These are phyloP conservation scores for Drosophila kikkawai DNA, from an alignment of 1,140 invertebrate species.

Conservation along the genomic window DNA sequence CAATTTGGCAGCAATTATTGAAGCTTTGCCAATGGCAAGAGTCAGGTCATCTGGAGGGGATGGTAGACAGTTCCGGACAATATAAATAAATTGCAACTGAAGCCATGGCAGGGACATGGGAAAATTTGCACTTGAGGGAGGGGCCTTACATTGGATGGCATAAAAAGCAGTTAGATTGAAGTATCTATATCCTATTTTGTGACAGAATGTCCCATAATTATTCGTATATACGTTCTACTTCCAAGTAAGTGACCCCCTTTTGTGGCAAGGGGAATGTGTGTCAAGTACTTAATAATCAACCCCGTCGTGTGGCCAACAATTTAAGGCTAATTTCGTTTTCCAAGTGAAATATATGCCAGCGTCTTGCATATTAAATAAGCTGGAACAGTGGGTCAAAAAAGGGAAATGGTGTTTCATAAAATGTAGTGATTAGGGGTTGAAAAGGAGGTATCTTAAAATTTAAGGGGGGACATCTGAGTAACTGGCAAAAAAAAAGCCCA, in stretches of 20 bases:
- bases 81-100: conserved; percentile 79
- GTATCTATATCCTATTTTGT: conserved; percentile 13
- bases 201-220: conserved; percentile 25
- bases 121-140: conserved; percentile 20
- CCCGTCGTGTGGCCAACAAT: conserved; percentile 57
- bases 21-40: conserved; percentile 71
- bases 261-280: conserved; percentile 24
- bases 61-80: conserved; percentile 40
- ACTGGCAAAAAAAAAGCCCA: too few relatives aligned
- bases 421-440: too few relatives aligned
- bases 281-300: conserved; percentile 70
- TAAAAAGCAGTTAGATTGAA: conserved; percentile 11
- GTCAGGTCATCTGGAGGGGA: conserved; percentile 39
- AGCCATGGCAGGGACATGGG: conserved; percentile 36
- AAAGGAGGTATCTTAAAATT: background rate
- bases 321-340: conserved; percentile 74
- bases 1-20: conserved; percentile 83
- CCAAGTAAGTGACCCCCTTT: conserved; percentile 15
- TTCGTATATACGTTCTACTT: conserved; percentile 5
- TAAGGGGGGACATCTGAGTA: too few relatives aligned
- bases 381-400: conserved; percentile 38
- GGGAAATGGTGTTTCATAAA: too few relatives aligned
- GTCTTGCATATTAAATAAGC: conserved; percentile 70
- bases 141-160: background rate
- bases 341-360: conserved; percentile 61